These are phyloP conservation scores for Beaufortia kweichowensis DNA, from an alignment of 2,113 vertebrate genomes.

Conservation along the genomic window DNA sequence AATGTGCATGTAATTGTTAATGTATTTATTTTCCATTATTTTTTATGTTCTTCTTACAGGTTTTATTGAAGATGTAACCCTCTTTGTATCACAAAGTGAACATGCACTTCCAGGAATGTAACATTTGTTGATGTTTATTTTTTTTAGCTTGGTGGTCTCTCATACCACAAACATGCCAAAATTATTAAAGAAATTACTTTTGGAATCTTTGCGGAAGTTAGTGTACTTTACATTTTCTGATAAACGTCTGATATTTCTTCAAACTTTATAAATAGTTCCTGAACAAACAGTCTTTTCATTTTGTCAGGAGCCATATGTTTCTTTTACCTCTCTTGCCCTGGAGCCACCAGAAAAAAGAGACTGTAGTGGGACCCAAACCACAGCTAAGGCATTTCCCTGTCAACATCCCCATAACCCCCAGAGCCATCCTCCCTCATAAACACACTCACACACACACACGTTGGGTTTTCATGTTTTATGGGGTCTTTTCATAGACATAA, in stretches of 20 bases:
- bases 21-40: too few species aligned
- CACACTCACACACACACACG: conserved; percentile 18
- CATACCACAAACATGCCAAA: too few species aligned
- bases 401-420: neutral
- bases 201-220: neutral
- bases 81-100: too few species aligned
- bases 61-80: too few species aligned
- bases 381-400: conserved; percentile 34
- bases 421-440: neutral
- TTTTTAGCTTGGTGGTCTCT: too few species aligned
- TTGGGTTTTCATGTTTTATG: too few species aligned
- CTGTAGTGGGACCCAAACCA: conserved; percentile 1
- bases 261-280: neutral
- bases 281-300: conserved; percentile 19
- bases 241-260: neutral
- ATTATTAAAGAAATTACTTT: neutral
- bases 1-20: too few species aligned
- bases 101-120: too few species aligned
- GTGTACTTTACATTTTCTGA: too few species aligned
- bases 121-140: too few species aligned
- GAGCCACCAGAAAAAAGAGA: conserved; percentile 3
- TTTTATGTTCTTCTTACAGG: too few species aligned
- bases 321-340: conserved; percentile 5
- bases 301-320: neutral
- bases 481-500: too few species aligned